Evolutionary conservation across 2,113 vertebrate genomes (phyloP).

Genomic region (Thalassarche chlororhynchos): DNA sequence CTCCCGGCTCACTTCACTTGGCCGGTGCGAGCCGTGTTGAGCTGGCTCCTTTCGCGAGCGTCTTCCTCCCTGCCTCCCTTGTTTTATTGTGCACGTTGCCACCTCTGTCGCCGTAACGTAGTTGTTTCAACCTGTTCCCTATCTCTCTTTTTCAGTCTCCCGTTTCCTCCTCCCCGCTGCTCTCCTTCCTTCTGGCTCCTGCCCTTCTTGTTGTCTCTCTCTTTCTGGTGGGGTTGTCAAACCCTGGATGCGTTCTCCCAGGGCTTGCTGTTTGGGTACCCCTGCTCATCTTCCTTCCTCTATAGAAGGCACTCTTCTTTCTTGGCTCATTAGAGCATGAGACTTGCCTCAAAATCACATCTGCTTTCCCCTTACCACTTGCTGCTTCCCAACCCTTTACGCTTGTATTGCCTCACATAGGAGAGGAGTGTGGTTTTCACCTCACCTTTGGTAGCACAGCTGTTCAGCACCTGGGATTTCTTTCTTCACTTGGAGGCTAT

Average conservation of each 20-base stretch:
- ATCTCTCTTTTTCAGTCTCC: background rate
- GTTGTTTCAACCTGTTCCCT: background rate
- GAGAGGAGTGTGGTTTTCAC: background rate
- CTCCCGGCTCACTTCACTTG: rapidly evolving
- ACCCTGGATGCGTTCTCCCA: rapidly evolving
- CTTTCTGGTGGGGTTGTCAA: background rate
- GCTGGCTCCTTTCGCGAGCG: background rate
- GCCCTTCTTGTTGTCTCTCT: background rate
- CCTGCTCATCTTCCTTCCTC: background rate
- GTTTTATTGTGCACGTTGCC: background rate
- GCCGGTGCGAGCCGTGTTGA: background rate
- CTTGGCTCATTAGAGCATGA: background rate
- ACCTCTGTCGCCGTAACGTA: background rate
- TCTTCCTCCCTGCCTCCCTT: background rate
- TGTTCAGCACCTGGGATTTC: background rate
- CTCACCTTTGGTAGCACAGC: background rate
- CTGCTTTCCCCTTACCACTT: background rate
- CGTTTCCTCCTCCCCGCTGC: background rate
- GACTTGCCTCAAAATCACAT: background rate
- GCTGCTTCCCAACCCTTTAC: background rate
- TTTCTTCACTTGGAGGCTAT: background rate
- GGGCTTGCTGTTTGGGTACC: background rate
- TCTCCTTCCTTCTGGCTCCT: background rate
- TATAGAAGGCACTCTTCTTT: background rate
- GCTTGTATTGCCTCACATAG: rapidly evolving